Percentiles rank a stretch among this genome's conserved stretches.
These are phyloP conservation scores for Acanthornis magna DNA, from an alignment of 2,797 vertebrate genomes.

Conservation along the genomic window DNA sequence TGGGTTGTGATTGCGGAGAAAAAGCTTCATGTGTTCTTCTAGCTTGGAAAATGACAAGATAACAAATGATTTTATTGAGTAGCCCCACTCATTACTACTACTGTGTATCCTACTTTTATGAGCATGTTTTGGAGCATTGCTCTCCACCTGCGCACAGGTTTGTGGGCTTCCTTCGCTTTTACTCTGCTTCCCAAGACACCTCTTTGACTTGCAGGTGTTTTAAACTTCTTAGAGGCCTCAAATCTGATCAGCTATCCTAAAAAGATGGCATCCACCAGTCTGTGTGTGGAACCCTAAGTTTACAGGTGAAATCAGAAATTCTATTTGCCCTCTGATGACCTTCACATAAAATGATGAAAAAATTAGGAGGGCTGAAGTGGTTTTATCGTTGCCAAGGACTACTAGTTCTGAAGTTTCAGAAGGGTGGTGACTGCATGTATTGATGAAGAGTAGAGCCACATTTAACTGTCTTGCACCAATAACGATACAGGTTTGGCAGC, in stretches of 20 bases:
- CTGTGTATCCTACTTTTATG: background rate
- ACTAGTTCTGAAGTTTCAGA: slow-evolving; percentile 57
- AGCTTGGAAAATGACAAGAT: background rate
- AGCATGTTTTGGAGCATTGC: background rate
- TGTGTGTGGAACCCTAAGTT: background rate
- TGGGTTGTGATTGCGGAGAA: background rate
- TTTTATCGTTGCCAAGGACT: slow-evolving; percentile 48
- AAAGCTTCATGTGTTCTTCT: background rate
- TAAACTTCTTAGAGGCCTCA: background rate
- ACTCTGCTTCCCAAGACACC: background rate
- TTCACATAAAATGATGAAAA: background rate
- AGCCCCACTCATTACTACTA: background rate
- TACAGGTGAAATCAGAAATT: background rate
- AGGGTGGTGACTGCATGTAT: slow-evolving; percentile 47
- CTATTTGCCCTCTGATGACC: background rate
- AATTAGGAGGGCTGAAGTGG: background rate
- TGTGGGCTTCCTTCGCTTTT: background rate
- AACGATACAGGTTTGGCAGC: slow-evolving; percentile 55
- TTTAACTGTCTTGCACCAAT: slow-evolving; percentile 66
- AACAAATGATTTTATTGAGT: background rate
- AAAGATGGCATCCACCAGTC: background rate
- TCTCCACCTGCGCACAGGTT: background rate
- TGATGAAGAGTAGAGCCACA: background rate
- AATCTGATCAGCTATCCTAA: background rate
- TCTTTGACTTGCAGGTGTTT: background rate